Percentiles rank a stretch among this genome's conserved stretches.
These are phyloP conservation scores for Notechis scutatus DNA, from an alignment of 2,113 vertebrate species.

Conservation along the genomic window DNA sequence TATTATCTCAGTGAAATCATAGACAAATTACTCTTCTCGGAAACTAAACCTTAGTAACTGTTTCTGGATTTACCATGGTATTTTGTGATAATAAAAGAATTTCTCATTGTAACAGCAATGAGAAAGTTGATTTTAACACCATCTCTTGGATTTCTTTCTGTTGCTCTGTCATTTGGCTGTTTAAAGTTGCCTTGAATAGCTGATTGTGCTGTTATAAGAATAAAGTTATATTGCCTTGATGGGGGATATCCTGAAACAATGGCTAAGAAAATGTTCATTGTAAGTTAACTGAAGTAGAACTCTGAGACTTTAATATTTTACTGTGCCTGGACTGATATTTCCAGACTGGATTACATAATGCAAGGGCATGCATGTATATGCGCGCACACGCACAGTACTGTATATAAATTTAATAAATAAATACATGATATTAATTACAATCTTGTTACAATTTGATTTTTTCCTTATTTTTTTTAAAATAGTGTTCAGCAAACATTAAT, in stretches of 20 bases:
- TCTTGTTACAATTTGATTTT: not conserved
- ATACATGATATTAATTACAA: too few relatives aligned
- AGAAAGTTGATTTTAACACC: constrained; percentile 27
- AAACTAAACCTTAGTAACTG: not conserved
- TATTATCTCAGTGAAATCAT: not conserved
- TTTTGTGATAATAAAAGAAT: not conserved
- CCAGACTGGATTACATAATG: too few relatives aligned
- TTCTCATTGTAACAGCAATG: not conserved
- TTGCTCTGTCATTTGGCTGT: constrained; percentile 25
- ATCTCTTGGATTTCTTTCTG: constrained; percentile 27
- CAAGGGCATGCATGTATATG: too few relatives aligned
- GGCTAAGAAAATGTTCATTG: not conserved
- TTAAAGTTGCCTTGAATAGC: constrained; percentile 23
- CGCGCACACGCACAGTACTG: too few relatives aligned
- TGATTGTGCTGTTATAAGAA: constrained; percentile 40
- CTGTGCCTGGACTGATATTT: not conserved
- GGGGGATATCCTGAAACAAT: not conserved
- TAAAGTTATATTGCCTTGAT: constrained; percentile 33
- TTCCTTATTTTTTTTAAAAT: not conserved
- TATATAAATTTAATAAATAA: too few relatives aligned
- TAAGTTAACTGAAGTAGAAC: not conserved
- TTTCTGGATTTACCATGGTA: constrained; percentile 12
- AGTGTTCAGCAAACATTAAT: not conserved
- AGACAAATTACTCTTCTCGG: not conserved
- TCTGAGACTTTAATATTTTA: not conserved